Conservation (phyloP, 1,140 invertebrate genomes). For the Brachystomella parvula region DNA sequence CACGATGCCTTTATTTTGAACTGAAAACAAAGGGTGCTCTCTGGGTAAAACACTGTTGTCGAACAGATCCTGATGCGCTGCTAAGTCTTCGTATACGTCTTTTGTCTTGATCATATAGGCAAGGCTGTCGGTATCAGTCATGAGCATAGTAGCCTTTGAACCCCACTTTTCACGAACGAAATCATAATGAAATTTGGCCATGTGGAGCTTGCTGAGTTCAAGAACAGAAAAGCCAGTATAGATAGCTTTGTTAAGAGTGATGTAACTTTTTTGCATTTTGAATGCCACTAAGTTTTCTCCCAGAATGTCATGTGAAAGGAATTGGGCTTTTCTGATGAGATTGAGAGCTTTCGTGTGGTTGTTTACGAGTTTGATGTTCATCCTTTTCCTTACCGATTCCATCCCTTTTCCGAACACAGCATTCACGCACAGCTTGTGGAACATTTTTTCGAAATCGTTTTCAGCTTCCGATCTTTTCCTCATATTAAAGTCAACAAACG, state of each 20-base stretch:
- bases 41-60: conserved; percentile 18
- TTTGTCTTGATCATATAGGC: conserved; percentile 15
- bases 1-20: conserved; percentile 46
- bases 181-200: conserved; percentile 18
- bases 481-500: conserved; percentile 46
- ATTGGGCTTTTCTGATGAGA: conserved; percentile 8
- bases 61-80: conserved; percentile 2
- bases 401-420: conserved; percentile 37
- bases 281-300: not conserved
- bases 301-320: conserved; percentile 8
- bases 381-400: conserved; percentile 39
- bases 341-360: not conserved
- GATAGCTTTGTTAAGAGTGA: conserved; percentile 16
- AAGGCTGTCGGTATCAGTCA: conserved; percentile 24
- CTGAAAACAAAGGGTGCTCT: conserved; percentile 22
- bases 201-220: conserved; percentile 15
- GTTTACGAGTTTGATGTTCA: conserved; percentile 9
- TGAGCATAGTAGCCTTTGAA: conserved; percentile 3
- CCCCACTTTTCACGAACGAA: conserved; percentile 15
- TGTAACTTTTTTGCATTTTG: not conserved
- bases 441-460: conserved; percentile 38
- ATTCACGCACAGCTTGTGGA: conserved; percentile 40
- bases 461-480: conserved; percentile 36
- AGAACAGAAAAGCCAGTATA: conserved; percentile 13
- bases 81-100: conserved; percentile 19